Base-by-base conservation (phyloP, 2,797 vertebrate genomes). In the Pangasius sanitwongsei region DNA sequence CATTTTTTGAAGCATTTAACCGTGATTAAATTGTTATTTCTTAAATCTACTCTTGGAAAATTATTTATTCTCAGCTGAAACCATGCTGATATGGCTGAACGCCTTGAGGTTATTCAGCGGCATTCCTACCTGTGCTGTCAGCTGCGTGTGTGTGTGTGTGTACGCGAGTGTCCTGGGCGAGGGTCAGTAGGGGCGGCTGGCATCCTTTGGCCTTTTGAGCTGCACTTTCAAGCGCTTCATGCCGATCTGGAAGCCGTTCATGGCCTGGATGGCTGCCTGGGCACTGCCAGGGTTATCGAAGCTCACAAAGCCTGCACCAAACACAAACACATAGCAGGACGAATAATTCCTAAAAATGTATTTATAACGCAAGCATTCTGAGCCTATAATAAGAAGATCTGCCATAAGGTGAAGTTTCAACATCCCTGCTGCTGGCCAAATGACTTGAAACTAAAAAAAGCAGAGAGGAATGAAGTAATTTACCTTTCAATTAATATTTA, bases 181-280 rank as follows among this genome's bases (percentile, higher is more conserved):
- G 15, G 85, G 89, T 82, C 97, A 97, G 95, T 97, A 97, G 65
- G 96, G 96, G 78, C 97, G 97, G 92, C 94, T 97, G 6, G 96
- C 95, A 34, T 97, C 97, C 93, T 97, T 97, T 87, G 97, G 97
- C 93, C 97, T 93, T 89, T 97, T 97, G 83, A 97, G 92, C 92
- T 97, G 97, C 28, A 97, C 97, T 93, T 97, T 97, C 93, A 97
- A 95, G 86, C 97, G 95, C 87, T 97, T 97, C 96, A 97, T 97
- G 83, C 97, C 97, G 63, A 97, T 96, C 94, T 97, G 97, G 92
- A 97, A 97, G 92, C 97, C 97, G 23, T 97, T 97, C 97, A 97
- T 97, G 92, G 97, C 96, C 92, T 97, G 97, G 94, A 97, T 97
- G 92, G 97, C 97, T 12, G 96, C 95, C 93, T 97, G 97, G 83